Evolutionary conservation across 2,113 vertebrate genomes (phyloP), one percentile per base, ranked within the genome.

Genomic region (Chloebia gouldiae): DNA sequence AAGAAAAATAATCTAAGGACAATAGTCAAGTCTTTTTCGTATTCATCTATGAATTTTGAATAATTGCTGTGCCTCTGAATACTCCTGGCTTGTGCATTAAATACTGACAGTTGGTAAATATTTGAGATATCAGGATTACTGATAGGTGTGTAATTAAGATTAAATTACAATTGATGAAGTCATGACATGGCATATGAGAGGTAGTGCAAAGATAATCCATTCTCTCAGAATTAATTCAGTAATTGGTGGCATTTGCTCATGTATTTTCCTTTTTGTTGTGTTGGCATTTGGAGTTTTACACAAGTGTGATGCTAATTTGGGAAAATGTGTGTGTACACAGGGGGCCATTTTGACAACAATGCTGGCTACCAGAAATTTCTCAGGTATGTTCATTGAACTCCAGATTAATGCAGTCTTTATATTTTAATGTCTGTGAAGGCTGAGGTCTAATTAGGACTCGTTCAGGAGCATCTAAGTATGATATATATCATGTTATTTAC

Each of bases 271-370:
- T 75, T 81, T 12, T 56, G 47, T 70, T 76, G 0, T 56, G 53
- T 73, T 71, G 35, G 13, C 50, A 17, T 88, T 82, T 6, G 47
- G 33, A 95, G 35, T 56, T 90, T 83, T 82, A 44, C 81, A 63
- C 44, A 66, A 75, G 39, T 70, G 42, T 79, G 64, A 68, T 94
- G 60, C 66, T 81, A 97, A 94, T 93, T 86, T 86, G 77, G 92
- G 31, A 68, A 69, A 59, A 91, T 94, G 50, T 93, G 3, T 96
- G 73, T 97, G 92, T 94, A 96, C 47, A 68, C 92, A 99, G 99
- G 99, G 99, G 81, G 99, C 99, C 95, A 99, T 99, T 98, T 96
- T 99, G 98, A 99, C 99, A 96, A 99, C 99, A 9, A 99, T 99
- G 99, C 98, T 99, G 77, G 99, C 99, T 93, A 99, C 99, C 61